Evolutionary conservation across 2,113 vertebrate genomes (phyloP), one percentile per base, ranked within the genome.

Genomic region (Peromyscus californicus): DNA sequence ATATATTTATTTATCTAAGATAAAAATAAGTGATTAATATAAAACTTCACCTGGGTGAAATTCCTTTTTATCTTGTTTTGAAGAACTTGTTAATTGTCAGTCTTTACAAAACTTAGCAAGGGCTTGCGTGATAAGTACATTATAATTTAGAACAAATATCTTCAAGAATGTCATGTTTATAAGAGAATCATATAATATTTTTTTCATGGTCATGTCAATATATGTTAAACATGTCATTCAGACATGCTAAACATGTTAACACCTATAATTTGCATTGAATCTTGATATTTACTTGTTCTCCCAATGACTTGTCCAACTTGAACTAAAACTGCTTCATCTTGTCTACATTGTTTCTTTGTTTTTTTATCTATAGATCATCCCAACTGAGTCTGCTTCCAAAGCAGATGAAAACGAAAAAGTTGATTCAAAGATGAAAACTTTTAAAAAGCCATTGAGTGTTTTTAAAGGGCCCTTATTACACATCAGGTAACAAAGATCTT

Each of bases 381-480:
- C 99, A 98, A 0, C 98, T 80, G 99, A 99, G 94, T 98, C 99
- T 93, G 98, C 98, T 98, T 97, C 99, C 93, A 99, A 98, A 98
- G 74, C 98, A 93, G 99, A 99, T 85, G 99, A 99, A 96, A 98
- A 92, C 79, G 99, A 99, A 75, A 99, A 99, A 98, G 97, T 94
- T 92, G 99, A 99, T 84, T 63, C 97, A 96, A 99, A 99, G 98
- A 98, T 97, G 93, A 99, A 99, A 99, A 99, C 99, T 97, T 98
- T 98, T 97, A 99, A 99, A 98, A 99, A 99, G 98, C 99, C 99
- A 36, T 79, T 99, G 97, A 99, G 99, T 78, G 99, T 99, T 85
- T 99, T 99, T 98, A 99, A 99, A 99, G 99, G 99, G 94, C 98
- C 98, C 89, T 98, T 99, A 97, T 98, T 99, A 83, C 99, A 99